phyloP scores from a whole-genome alignment of 2,888 invertebrate genomes.

The Subacronicta megacephala region DNA sequence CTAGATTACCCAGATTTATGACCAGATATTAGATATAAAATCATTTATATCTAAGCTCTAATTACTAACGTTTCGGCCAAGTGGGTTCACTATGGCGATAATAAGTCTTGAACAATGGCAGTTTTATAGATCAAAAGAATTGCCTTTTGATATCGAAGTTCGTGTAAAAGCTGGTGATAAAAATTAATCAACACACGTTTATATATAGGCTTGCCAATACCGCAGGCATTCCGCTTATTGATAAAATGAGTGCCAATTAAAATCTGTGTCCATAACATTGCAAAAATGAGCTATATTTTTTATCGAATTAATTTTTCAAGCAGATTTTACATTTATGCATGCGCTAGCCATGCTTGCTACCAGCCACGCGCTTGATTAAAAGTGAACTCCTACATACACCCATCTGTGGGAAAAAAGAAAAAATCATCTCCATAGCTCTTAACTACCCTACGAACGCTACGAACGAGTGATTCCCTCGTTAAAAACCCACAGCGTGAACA shows the following conservation, averaged over 20 bases:
- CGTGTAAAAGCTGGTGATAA: conserved; percentile 51
- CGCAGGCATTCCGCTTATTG: conserved; percentile 20
- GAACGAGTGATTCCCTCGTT: conserved; percentile 1
- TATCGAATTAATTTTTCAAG: background rate
- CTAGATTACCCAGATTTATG: conserved; percentile 16
- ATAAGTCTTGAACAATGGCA: conserved; percentile 59
- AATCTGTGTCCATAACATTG: conserved; percentile 4
- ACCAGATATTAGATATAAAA: conserved; percentile 33
- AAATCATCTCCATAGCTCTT: background rate
- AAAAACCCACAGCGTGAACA: conserved; percentile 1
- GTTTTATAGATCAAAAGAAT: conserved; percentile 64
- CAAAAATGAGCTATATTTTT: conserved; percentile 1
- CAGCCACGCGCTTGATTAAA: conserved; percentile 1
- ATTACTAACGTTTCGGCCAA: conserved; percentile 36
- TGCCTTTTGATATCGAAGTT: conserved; percentile 58
- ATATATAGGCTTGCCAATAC: conserved; percentile 21
- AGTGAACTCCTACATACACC: conserved; percentile 1
- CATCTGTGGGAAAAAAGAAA: background rate
- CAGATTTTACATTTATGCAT: conserved; percentile 1
- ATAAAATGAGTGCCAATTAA: conserved; percentile 29
- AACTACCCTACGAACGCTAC: background rate
- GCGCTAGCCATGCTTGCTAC: conserved; percentile 1
- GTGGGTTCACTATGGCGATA: conserved; percentile 38
- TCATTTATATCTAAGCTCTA: conserved; percentile 33
- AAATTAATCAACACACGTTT: conserved; percentile 56